These are phyloP conservation scores for Cricetomys ansorgei DNA, from an alignment of 2,113 vertebrate species.

Conservation along the genomic window DNA sequence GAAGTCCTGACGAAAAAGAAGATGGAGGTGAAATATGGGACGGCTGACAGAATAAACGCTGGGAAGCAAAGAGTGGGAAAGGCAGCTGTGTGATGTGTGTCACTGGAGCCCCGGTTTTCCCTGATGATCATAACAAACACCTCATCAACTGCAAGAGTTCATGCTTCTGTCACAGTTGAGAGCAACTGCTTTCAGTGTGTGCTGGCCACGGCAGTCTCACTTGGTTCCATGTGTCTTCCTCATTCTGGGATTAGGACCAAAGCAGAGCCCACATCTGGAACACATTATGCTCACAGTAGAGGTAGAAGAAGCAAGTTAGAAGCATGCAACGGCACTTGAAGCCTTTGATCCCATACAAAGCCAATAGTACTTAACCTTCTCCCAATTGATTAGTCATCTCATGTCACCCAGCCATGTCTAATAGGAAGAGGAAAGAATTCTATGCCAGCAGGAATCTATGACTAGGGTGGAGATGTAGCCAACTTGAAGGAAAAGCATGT, in stretches of 20 bases:
- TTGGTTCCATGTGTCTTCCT: neutral
- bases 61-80: neutral
- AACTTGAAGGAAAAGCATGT: neutral
- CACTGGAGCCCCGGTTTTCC: too few relatives aligned
- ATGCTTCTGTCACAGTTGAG: neutral
- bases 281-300: neutral
- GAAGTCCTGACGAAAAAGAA: neutral
- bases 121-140: neutral
- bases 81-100: neutral
- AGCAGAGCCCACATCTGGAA: neutral
- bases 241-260: neutral
- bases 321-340: fast-evolving
- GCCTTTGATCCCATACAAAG: neutral
- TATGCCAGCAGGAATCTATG: neutral
- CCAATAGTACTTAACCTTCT: neutral
- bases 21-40: neutral
- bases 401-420: neutral
- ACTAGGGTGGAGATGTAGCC: too few relatives aligned
- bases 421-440: neutral
- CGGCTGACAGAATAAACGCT: neutral
- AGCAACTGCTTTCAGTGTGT: neutral
- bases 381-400: neutral
- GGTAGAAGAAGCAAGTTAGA: neutral
- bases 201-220: fast-evolving
- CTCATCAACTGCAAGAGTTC: neutral